These are phyloP conservation scores for Periphyllus acericola DNA, from an alignment of 2,888 invertebrate species.

Conservation along the genomic window DNA sequence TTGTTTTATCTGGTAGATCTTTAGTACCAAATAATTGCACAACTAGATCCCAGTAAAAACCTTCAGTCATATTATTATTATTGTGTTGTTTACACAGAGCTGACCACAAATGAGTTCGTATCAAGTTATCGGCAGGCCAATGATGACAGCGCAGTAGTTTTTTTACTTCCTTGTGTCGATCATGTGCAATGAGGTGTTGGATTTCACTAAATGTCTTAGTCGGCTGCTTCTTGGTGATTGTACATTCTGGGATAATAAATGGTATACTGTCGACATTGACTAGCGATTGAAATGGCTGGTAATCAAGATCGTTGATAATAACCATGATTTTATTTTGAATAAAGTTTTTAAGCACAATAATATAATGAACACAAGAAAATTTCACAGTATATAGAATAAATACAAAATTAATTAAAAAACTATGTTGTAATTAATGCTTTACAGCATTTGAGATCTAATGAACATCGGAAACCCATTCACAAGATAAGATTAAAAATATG, in stretches of 20 bases:
- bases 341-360: neutral
- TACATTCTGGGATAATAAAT: conserved; percentile 70
- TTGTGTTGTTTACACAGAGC: conserved; percentile 85
- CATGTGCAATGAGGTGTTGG: conserved; percentile 77
- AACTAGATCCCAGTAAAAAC: conserved; percentile 95
- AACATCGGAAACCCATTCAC: conserved; percentile 38
- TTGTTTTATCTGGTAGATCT: conserved; percentile 87
- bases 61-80: conserved; percentile 81
- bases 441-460: conserved; percentile 19
- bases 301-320: conserved; percentile 36
- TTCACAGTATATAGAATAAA: neutral
- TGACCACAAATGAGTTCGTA: conserved; percentile 87
- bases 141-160: conserved; percentile 83
- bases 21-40: conserved; percentile 76
- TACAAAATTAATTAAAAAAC: conserved; percentile 5
- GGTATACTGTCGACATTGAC: conserved; percentile 55
- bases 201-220: conserved; percentile 83
- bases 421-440: neutral
- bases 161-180: conserved; percentile 81
- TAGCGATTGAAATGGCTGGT: conserved; percentile 50
- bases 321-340: conserved; percentile 35
- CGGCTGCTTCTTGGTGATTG: conserved; percentile 79
- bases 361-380: neutral
- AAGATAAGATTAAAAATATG: conserved; percentile 44
- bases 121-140: conserved; percentile 88